These are phyloP conservation scores for Neodontobutis hainanensis DNA, from an alignment of 2,113 vertebrate genomes.

Conservation along the genomic window DNA sequence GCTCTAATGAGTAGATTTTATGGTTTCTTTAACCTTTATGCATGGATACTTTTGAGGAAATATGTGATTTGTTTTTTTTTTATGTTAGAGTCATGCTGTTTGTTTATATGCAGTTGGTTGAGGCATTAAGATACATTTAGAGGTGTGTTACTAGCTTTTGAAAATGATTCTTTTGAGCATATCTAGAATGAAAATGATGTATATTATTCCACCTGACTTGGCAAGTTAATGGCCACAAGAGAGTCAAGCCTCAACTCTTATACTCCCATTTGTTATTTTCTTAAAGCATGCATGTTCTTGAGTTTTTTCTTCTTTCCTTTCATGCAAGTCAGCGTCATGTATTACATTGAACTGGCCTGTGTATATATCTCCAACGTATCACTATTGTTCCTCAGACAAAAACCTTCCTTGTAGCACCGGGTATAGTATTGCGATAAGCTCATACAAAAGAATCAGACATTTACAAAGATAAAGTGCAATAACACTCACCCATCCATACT, in stretches of 20 bases:
- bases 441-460: slow-evolving; percentile 27
- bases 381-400: slow-evolving; percentile 33
- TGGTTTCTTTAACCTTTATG: not conserved
- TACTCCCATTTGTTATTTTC: not conserved
- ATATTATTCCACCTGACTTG: not conserved
- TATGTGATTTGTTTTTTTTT: no score
- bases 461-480: slow-evolving; percentile 29
- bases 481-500: slow-evolving; percentile 4
- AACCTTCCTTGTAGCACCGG: slow-evolving; percentile 29
- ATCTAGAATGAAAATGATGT: no score
- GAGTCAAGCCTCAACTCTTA: not conserved
- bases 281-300: not conserved
- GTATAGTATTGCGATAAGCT: slow-evolving; percentile 35
- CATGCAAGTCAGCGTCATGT: not conserved
- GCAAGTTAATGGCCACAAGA: not conserved
- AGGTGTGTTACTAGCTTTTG: no score
- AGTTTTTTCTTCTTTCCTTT: not conserved
- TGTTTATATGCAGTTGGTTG: no score
- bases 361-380: slow-evolving; percentile 22
- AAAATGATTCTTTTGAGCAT: no score
- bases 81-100: no score
- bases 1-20: not conserved
- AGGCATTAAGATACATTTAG: no score
- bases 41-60: not conserved
- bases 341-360: not conserved